Conservation (phyloP, 1,140 invertebrate species). For the Drosophila santomea region DNA sequence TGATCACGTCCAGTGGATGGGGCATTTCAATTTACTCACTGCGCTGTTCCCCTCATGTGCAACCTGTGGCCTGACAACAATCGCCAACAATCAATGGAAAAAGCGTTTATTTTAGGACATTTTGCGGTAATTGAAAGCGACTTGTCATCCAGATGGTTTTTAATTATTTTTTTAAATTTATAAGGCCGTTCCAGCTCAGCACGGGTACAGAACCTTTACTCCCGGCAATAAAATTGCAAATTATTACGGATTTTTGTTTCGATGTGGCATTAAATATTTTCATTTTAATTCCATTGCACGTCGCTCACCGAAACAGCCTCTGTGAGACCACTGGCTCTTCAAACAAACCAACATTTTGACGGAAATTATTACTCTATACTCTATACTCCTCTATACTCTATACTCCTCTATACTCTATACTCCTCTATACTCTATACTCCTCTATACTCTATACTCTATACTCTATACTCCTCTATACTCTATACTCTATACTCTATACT, state of each 20-base stretch:
- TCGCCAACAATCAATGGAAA: constrained; percentile 70
- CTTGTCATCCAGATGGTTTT: constrained; percentile 66
- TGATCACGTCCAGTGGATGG: constrained; percentile 40
- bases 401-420: no score
- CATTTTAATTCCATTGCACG: constrained; percentile 79
- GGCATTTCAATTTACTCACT: constrained; percentile 59
- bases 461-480: no score
- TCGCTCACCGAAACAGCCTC: constrained; percentile 45
- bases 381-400: no score
- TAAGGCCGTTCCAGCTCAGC: constrained; percentile 8
- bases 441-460: no score
- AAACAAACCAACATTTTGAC: constrained; percentile 75
- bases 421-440: no score
- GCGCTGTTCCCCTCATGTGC: constrained; percentile 21
- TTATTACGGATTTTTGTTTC: constrained; percentile 56
- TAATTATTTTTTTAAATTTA: constrained; percentile 78
- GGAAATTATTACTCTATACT: no score
- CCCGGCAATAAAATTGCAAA: constrained; percentile 63
- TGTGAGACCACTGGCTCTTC: constrained; percentile 52
- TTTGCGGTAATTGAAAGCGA: constrained; percentile 75
- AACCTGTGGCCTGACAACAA: constrained; percentile 48
- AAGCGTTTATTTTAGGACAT: constrained; percentile 75
- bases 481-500: no score
- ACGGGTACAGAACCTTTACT: no score
- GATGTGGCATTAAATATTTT: constrained; percentile 58